Conservation (phyloP, 2,797 vertebrate species). For the Lutjanus campechanus region DNA sequence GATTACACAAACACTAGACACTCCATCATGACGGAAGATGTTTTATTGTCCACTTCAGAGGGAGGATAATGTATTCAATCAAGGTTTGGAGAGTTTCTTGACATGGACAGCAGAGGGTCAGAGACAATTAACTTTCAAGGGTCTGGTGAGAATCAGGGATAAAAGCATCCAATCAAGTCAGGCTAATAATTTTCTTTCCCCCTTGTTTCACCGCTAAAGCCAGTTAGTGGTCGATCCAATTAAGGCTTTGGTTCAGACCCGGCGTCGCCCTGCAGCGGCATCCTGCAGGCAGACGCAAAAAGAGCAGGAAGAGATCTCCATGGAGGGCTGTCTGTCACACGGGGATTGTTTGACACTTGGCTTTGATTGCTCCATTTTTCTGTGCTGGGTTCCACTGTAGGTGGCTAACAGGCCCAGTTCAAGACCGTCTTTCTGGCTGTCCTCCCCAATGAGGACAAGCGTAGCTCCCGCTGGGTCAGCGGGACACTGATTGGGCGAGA, state of each 20-base stretch:
- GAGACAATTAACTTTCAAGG: conserved; percentile 71
- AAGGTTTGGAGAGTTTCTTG: conserved; percentile 54
- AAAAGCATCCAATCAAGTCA: conserved; percentile 75
- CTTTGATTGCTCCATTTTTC: conserved; percentile 79
- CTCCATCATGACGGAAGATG: conserved; percentile 41
- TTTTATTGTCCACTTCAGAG: conserved; percentile 65
- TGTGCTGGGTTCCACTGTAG: conserved; percentile 62
- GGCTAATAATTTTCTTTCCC: conserved; percentile 60
- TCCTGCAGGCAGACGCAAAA: conserved; percentile 42
- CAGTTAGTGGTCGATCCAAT: conserved; percentile 76
- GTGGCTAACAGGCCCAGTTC: conserved; percentile 74
- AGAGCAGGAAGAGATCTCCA: conserved; percentile 46
- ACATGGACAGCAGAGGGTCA: conserved; percentile 57
- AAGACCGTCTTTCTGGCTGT: conserved; percentile 52
- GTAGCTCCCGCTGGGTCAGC: conserved; percentile 63
- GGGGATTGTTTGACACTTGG: conserved; percentile 69
- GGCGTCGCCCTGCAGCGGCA: conserved; percentile 16
- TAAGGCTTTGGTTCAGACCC: conserved; percentile 62
- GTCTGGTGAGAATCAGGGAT: conserved; percentile 64
- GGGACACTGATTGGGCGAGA: conserved; percentile 76
- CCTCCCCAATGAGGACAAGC: conserved; percentile 58
- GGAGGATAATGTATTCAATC: conserved; percentile 58
- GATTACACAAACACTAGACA: conserved; percentile 66
- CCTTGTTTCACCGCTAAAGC: conserved; percentile 56
- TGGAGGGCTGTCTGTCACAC: conserved; percentile 61